phyloP scores from a whole-genome alignment of 1,140 invertebrate species.

The Drosophila arizonae region DNA sequence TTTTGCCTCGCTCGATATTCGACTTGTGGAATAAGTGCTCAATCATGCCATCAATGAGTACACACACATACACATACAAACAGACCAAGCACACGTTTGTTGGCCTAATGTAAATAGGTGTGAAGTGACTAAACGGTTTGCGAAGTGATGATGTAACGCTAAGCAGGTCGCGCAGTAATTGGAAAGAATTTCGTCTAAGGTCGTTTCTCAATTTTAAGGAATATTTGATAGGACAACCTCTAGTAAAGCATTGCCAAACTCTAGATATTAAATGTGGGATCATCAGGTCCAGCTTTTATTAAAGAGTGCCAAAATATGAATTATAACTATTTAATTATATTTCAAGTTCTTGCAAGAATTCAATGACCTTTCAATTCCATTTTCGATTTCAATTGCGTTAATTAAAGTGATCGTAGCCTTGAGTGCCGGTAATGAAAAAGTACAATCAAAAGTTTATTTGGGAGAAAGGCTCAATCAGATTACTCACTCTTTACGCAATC shows the following conservation, averaged over 20 bases:
- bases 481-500: conserved; percentile 41
- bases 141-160: conserved; percentile 60
- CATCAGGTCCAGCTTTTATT: no score
- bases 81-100: no score
- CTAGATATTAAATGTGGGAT: no score
- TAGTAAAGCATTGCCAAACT: no score
- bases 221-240: no score
- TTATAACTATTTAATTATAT: no score
- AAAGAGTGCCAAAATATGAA: no score
- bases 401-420: conserved; percentile 15
- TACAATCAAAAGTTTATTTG: conserved; percentile 53
- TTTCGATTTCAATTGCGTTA: conserved; percentile 50
- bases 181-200: conserved; percentile 60
- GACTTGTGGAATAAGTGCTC: conserved; percentile 64
- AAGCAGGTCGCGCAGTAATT: conserved; percentile 5
- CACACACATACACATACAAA: neutral
- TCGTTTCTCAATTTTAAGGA: conserved; percentile 16
- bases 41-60: conserved; percentile 55
- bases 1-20: conserved; percentile 53
- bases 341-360: conserved; percentile 33
- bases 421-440: conserved; percentile 35
- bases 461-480: conserved; percentile 42
- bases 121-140: conserved; percentile 56
- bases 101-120: no score
- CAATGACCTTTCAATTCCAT: conserved; percentile 62